Conservation (phyloP, 2,797 vertebrate species). For the Amphiprion clarkii region DNA sequence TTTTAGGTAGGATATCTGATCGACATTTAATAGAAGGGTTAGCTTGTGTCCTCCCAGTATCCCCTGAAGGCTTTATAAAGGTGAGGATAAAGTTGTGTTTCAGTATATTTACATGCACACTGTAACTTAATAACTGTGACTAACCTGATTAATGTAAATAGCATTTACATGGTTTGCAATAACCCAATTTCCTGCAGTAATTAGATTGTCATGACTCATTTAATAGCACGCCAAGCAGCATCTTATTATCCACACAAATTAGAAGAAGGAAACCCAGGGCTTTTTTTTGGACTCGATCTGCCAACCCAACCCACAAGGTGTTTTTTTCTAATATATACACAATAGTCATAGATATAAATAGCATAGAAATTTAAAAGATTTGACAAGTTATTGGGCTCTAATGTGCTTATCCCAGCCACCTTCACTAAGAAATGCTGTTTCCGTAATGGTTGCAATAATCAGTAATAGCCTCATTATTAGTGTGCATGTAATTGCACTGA, state of each 20-base stretch:
- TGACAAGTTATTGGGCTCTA: not conserved
- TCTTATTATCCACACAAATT: not conserved
- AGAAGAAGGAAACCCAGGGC: not conserved
- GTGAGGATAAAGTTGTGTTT: constrained; percentile 55
- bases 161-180: constrained; percentile 2
- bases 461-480: not conserved
- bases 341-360: not conserved
- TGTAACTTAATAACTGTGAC: constrained; percentile 23
- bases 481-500: constrained; percentile 39
- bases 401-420: not conserved
- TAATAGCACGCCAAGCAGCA: not conserved
- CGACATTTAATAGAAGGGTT: constrained; percentile 18
- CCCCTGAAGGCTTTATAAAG: constrained; percentile 41
- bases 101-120: constrained; percentile 45
- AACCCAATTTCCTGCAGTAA: constrained; percentile 8
- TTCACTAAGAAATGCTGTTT: not conserved
- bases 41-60: constrained; percentile 40
- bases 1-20: constrained; percentile 22
- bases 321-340: not conserved
- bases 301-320: not conserved
- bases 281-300: not conserved
- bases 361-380: no score
- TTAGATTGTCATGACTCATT: constrained; percentile 1
- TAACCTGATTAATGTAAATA: not conserved
- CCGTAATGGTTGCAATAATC: not conserved